Percentiles rank a stretch among this genome's conserved stretches.
phyloP scores from a whole-genome alignment of 2,888 invertebrate genomes.

The Pammene fasciana region DNA sequence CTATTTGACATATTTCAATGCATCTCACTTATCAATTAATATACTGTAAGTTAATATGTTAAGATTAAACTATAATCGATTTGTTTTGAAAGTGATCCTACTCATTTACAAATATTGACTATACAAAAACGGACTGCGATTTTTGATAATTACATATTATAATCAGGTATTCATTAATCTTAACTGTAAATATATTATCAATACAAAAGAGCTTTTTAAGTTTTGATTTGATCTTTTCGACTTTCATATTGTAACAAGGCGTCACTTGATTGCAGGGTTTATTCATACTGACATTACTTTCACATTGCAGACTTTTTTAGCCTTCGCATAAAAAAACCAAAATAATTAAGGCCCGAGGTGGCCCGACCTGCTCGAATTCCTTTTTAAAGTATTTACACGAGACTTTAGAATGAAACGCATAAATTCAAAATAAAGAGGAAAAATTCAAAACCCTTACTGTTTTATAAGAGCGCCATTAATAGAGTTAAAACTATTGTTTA shows the following conservation, averaged over 20 bases:
- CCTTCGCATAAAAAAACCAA: background rate
- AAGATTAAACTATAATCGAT: too few relatives aligned
- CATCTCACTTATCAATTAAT: too few relatives aligned
- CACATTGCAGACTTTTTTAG: slow-evolving; percentile 9
- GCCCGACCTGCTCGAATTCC: background rate
- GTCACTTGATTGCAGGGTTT: slow-evolving; percentile 5
- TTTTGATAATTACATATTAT: background rate
- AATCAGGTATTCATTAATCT: background rate
- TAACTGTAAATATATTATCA: background rate
- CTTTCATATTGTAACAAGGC: background rate
- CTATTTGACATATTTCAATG: too few relatives aligned
- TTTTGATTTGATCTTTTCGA: slow-evolving; percentile 7
- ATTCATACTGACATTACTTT: slow-evolving; percentile 6
- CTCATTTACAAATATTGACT: too few relatives aligned
- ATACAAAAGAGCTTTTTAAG: slow-evolving; percentile 13
- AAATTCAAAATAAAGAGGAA: too few relatives aligned
- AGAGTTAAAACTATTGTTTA: too few relatives aligned
- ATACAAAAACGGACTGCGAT: background rate
- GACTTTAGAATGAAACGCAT: too few relatives aligned
- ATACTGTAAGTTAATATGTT: too few relatives aligned
- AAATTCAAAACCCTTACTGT: too few relatives aligned
- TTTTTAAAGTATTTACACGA: background rate
- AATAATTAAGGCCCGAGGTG: background rate
- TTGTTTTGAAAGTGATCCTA: too few relatives aligned
- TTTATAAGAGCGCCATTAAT: too few relatives aligned